phyloP scores from a whole-genome alignment of 2,888 invertebrate genomes.

The Leucophora obtusa region DNA sequence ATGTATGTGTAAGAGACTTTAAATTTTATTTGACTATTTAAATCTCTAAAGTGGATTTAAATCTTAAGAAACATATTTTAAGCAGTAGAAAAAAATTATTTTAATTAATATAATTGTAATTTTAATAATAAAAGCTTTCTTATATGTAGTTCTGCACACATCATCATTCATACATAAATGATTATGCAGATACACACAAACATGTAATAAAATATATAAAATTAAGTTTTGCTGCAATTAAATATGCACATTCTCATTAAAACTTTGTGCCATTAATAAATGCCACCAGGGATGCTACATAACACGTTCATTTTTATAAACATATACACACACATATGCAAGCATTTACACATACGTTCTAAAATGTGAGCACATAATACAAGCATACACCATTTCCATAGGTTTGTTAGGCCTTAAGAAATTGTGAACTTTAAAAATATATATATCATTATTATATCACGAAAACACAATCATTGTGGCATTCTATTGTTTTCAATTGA shows the following conservation, averaged over 20 bases:
- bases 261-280: conserved; percentile 67
- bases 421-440: too few species aligned
- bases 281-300: conserved; percentile 58
- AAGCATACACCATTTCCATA: background rate
- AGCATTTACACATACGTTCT: background rate
- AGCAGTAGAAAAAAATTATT: background rate
- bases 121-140: conserved; percentile 36
- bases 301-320: conserved; percentile 47
- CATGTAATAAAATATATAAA: conserved; percentile 37
- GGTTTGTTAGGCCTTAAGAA: background rate
- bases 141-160: background rate
- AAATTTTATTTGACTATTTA: too few species aligned
- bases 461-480: too few species aligned
- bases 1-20: too few species aligned
- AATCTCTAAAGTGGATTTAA: background rate
- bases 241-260: conserved; percentile 68
- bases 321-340: background rate
- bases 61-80: background rate
- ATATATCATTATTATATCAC: too few species aligned
- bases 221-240: conserved; percentile 65
- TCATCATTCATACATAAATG: background rate
- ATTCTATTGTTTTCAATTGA: too few species aligned
- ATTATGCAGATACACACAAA: background rate
- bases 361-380: background rate
- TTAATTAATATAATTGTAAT: conserved; percentile 54